Percentiles rank a stretch among this genome's conserved stretches.
Evolutionary conservation across 2,113 vertebrate genomes (phyloP).

Genomic region (Crotalus tigris): DNA sequence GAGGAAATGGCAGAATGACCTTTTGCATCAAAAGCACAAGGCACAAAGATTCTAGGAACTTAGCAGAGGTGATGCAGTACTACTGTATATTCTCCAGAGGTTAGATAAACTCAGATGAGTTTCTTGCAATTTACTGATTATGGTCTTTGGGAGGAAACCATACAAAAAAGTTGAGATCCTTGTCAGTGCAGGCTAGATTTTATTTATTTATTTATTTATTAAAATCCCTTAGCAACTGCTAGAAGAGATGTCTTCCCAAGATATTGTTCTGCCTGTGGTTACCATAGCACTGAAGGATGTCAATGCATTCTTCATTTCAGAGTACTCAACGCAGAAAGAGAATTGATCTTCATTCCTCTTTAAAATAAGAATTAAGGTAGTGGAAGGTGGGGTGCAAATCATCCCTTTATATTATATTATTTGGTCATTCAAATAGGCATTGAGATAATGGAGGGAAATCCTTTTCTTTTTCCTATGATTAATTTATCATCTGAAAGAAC

Average conservation of each 20-base stretch:
- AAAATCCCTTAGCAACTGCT: slow-evolving; percentile 1
- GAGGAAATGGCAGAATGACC: slow-evolving; percentile 1
- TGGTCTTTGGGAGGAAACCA: not conserved
- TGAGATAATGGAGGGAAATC: not conserved
- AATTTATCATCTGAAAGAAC: not conserved
- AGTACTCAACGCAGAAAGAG: no score
- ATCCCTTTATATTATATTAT: not conserved
- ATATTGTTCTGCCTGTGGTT: not conserved
- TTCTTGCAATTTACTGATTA: slow-evolving; percentile 14
- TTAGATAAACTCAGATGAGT: not conserved
- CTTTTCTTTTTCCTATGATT: not conserved
- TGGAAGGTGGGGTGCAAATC: not conserved
- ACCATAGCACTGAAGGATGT: not conserved
- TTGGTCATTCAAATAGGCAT: not conserved
- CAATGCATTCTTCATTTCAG: not conserved
- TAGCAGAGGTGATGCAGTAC: not conserved
- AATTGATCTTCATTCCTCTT: not conserved
- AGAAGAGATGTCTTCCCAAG: not conserved
- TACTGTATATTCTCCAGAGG: not conserved
- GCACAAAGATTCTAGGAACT: not conserved
- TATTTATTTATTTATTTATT: not conserved
- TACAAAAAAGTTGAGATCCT: not conserved
- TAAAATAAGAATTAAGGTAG: not conserved
- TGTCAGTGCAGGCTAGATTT: not conserved
- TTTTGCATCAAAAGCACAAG: not conserved